Percentiles rank a stretch among this genome's conserved stretches.
Evolutionary conservation across 2,888 invertebrate genomes (phyloP).

Genomic region (Gerris lacustris): DNA sequence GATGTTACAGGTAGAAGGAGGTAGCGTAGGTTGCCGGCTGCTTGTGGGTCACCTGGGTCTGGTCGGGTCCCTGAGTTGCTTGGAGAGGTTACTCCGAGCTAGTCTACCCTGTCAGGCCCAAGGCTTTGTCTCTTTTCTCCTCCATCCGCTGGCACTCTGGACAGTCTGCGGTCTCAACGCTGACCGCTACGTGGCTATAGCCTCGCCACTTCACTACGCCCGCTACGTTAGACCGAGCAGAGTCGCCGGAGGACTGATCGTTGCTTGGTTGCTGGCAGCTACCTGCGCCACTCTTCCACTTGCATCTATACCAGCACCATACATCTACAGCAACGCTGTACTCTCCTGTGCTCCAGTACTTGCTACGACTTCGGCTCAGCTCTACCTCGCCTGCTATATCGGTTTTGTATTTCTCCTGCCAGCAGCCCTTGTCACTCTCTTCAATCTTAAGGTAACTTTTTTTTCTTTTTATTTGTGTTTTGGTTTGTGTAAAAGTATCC

Average conservation of each 20-base stretch:
- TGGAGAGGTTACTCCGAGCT: conserved; percentile 31
- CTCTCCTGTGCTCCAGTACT: conserved; percentile 58
- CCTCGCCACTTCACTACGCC: conserved; percentile 65
- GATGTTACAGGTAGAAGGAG: conserved; percentile 22
- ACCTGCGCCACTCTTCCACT: conserved; percentile 47
- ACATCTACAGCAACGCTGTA: conserved; percentile 44
- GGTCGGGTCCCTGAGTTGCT: conserved; percentile 54
- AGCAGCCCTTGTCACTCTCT: conserved; percentile 53
- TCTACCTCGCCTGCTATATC: conserved; percentile 54
- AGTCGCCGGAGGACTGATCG: conserved; percentile 52
- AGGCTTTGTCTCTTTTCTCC: conserved; percentile 54
- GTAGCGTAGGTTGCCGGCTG: conserved; percentile 35
- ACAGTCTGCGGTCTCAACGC: conserved; percentile 68
- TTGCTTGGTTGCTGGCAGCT: conserved; percentile 50
- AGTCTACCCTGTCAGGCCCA: conserved; percentile 50
- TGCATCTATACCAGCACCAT: conserved; percentile 45
- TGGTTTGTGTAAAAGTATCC: no score
- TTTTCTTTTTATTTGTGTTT: no score
- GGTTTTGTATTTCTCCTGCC: conserved; percentile 54
- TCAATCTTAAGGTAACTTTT: conserved; percentile 51
- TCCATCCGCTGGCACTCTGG: conserved; percentile 65
- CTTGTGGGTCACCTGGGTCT: conserved; percentile 59
- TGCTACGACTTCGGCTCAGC: conserved; percentile 44
- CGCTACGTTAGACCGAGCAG: conserved; percentile 60
- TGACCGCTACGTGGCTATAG: conserved; percentile 63